These are phyloP conservation scores for Himalopsyche japonica DNA, from an alignment of 2,888 invertebrate genomes.

Conservation along the genomic window DNA sequence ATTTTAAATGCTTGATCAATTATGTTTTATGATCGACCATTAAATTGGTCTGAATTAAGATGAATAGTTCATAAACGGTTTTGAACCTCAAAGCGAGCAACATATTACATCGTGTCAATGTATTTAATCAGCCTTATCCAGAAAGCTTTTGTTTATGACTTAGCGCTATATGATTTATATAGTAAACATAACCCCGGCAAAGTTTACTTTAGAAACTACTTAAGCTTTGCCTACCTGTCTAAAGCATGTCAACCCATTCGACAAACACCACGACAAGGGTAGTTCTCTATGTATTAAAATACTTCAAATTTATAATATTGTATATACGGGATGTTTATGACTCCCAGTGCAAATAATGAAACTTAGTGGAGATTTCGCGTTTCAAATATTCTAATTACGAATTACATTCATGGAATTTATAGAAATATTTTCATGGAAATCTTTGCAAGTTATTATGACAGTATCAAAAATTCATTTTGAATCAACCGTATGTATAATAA, in stretches of 20 bases:
- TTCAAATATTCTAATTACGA: too few species aligned
- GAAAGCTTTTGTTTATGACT: not conserved
- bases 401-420: too few species aligned
- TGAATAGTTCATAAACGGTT: not conserved
- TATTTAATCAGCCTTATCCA: not conserved
- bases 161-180: not conserved
- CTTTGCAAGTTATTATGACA: too few species aligned
- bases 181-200: not conserved
- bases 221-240: not conserved
- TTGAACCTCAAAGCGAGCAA: not conserved
- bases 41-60: not conserved
- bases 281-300: slow-evolving; percentile 6
- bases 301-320: not conserved
- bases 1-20: too few species aligned
- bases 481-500: too few species aligned
- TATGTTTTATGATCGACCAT: not conserved
- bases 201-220: not conserved
- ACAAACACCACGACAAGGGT: slow-evolving; percentile 17
- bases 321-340: not conserved
- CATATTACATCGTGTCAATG: not conserved
- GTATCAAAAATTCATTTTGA: too few species aligned
- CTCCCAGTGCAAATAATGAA: not conserved
- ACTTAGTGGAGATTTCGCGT: too few species aligned
- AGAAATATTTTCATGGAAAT: too few species aligned
- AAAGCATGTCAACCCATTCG: slow-evolving; percentile 13